Evolutionary conservation across 2,113 vertebrate genomes (phyloP).

Genomic region (Patagioenas fasciata): DNA sequence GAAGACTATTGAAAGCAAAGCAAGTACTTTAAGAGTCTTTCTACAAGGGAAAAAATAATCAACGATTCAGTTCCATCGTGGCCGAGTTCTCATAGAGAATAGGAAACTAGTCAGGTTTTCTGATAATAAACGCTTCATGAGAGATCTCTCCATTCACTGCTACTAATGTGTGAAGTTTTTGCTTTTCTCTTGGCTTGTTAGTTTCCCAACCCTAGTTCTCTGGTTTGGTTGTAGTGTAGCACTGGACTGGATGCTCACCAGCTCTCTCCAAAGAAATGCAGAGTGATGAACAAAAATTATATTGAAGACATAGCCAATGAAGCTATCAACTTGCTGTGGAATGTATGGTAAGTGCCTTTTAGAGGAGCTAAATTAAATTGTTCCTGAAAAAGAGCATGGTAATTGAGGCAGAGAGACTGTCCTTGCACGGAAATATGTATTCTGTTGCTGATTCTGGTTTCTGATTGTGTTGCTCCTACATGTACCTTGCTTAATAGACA

Average conservation of each 20-base stretch:
- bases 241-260: slow-evolving; percentile 77
- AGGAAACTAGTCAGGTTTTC: background rate
- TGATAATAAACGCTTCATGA: background rate
- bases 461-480: background rate
- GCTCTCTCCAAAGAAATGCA: slow-evolving; percentile 56
- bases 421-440: background rate
- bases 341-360: slow-evolving; percentile 86
- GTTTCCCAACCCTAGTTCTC: slow-evolving; percentile 24
- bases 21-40: background rate
- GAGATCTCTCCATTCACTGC: background rate
- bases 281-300: slow-evolving; percentile 75
- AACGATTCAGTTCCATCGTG: background rate
- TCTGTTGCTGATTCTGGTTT: background rate
- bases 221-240: slow-evolving; percentile 77
- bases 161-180: background rate
- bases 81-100: background rate
- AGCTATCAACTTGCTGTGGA: slow-evolving; percentile 93
- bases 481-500: background rate
- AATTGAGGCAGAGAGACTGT: background rate
- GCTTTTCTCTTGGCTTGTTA: background rate
- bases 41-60: background rate
- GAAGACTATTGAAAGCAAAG: background rate
- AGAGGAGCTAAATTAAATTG: background rate
- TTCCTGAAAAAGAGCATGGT: background rate
- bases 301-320: slow-evolving; percentile 89